These are phyloP conservation scores for Bryconaethiops microstoma DNA, from an alignment of 2,797 vertebrate genomes.

Conservation along the genomic window DNA sequence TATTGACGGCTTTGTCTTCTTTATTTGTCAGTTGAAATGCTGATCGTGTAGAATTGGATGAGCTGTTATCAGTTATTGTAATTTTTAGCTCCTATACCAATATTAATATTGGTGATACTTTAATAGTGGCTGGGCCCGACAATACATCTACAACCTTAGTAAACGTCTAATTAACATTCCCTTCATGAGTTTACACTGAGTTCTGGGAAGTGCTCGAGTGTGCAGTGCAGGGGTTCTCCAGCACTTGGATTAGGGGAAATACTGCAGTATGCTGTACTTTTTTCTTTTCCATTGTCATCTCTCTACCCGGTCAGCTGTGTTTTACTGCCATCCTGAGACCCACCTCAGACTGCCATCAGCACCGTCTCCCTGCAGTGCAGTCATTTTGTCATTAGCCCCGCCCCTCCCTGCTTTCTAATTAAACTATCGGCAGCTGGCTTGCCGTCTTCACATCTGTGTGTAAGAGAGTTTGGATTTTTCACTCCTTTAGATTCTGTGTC, in stretches of 20 bases:
- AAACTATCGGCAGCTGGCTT: constrained; percentile 45
- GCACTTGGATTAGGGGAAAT: not conserved
- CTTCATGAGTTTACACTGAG: not conserved
- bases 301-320: not conserved
- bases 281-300: not conserved
- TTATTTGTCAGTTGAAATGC: no score
- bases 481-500: constrained; percentile 16
- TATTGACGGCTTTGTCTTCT: not conserved
- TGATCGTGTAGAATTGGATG: not conserved
- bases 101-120: no score
- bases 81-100: no score
- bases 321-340: constrained; percentile 3
- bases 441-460: constrained; percentile 36
- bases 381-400: constrained; percentile 15
- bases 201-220: not conserved
- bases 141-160: no score
- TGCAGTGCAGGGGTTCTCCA: not conserved
- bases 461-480: not conserved
- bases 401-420: constrained; percentile 39
- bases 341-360: not conserved
- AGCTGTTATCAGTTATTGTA: not conserved
- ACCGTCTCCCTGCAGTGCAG: constrained; percentile 1
- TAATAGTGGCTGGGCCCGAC: no score
- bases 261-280: not conserved
- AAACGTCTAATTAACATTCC: not conserved